Evolutionary conservation across 2,113 vertebrate genomes (phyloP).

Genomic region (Paradoxurus hermaphroditus): DNA sequence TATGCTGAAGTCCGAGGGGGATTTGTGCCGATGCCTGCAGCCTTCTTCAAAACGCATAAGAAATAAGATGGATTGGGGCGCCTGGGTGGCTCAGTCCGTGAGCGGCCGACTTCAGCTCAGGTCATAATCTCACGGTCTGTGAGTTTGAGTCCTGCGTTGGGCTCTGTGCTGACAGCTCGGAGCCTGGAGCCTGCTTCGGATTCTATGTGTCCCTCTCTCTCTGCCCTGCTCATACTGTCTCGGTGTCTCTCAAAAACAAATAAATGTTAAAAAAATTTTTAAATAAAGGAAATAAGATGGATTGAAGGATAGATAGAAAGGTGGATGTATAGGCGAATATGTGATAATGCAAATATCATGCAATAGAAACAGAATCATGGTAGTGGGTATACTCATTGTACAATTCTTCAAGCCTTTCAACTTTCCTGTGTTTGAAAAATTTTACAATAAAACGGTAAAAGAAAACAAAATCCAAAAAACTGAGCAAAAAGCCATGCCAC

Average conservation of each 20-base stretch:
- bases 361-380: background rate
- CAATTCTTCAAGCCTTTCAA: background rate
- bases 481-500: background rate
- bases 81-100: too few relatives aligned
- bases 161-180: too few relatives aligned
- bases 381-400: background rate
- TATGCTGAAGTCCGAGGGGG: background rate
- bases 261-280: too few relatives aligned
- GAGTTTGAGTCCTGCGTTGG: too few relatives aligned
- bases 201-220: too few relatives aligned
- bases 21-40: background rate
- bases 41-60: slow-evolving; percentile 35
- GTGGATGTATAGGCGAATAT: background rate
- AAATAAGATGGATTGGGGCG: background rate
- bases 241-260: too few relatives aligned
- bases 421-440: background rate
- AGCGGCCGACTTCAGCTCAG: too few relatives aligned
- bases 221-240: too few relatives aligned
- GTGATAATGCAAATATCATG: background rate
- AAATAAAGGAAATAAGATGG: background rate
- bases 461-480: background rate
- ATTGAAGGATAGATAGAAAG: background rate
- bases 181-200: too few relatives aligned
- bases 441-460: slow-evolving; percentile 13
- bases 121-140: too few relatives aligned